Percentiles rank a stretch among this genome's conserved stretches.
Evolutionary conservation across 1,140 invertebrate genomes (phyloP).

Genomic region (Paraescarpia echinospica): DNA sequence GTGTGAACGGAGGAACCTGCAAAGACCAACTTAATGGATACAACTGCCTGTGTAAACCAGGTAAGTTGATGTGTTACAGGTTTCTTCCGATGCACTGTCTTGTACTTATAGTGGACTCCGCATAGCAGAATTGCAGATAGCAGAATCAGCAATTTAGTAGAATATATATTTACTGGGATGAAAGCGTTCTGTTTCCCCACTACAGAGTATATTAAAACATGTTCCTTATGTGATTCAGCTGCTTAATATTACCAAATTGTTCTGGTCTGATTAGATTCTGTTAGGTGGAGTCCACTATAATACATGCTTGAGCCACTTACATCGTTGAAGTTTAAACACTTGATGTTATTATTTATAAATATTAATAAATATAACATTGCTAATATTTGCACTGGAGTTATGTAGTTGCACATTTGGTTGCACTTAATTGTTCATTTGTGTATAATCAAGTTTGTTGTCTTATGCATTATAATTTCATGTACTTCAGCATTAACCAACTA

Average conservation of each 20-base stretch:
- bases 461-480: not conserved
- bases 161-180: no score
- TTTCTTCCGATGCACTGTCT: not conserved
- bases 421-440: not conserved
- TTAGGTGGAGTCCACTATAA: not conserved
- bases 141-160: no score
- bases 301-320: not conserved
- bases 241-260: no score
- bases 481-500: not conserved
- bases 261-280: no score
- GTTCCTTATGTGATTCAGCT: no score
- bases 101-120: not conserved
- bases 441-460: not conserved
- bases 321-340: not conserved
- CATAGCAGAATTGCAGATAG: no score
- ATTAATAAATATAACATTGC: not conserved
- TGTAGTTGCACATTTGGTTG: not conserved
- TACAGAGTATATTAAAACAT: no score
- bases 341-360: not conserved
- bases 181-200: no score
- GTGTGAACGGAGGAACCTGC: slow-evolving; percentile 10
- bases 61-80: not conserved
- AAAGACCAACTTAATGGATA: slow-evolving; percentile 3
- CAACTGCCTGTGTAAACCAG: not conserved
- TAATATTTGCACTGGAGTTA: not conserved